Base-by-base conservation (phyloP, 2,113 vertebrate genomes). In the Oncorhynchus keta region DNA sequence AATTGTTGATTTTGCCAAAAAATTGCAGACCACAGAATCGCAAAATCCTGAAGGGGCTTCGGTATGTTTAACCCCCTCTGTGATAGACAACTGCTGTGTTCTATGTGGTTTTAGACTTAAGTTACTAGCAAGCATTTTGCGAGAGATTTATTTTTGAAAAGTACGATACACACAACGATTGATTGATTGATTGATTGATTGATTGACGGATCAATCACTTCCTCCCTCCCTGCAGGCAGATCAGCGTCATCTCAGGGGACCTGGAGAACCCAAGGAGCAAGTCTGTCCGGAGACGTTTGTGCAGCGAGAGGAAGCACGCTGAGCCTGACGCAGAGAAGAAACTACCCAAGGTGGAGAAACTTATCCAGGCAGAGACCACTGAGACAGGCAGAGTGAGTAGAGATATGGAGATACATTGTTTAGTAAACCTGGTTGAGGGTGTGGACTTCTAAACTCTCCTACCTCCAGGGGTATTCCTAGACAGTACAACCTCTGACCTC, bases 161-260 rank as follows among this genome's bases (percentile, higher is more conserved):
- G 6, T 39, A 39, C 8, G 8, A 39, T 9, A 39, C 9, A 45
- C 9, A 45, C 9, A 9, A 39, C 7, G 39, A 39, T 61, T 12
- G 18, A 61, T 18, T n/a, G 30, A 20, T 6, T 61, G 59, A 62
- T 24, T 62, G 59, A 16, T 18, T n/a, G 30, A 20, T 6, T 61
- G 59, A 62, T 24, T 62, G 59, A 16, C n/a, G 1, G 14, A 55
- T 18, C 51, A 55, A 18, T 55, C 16, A 14, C 51, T 72, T 45
- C 30, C 39, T 61, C 69, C 30, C 8, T 30, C 57, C 57, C 16
- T 70, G 59, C 87, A 99, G 98, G 90, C 94, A 99, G 89, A 91
- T 98, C 73, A 99, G 98, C 78, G 81, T 95, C 35, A 86, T 97
- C 74, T 98, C 97, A 59, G 91, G 90, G 0, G 97, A 99, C 0